These are phyloP conservation scores for Neoseiulus cucumeris DNA, from an alignment of 1,140 invertebrate species.

Conservation along the genomic window DNA sequence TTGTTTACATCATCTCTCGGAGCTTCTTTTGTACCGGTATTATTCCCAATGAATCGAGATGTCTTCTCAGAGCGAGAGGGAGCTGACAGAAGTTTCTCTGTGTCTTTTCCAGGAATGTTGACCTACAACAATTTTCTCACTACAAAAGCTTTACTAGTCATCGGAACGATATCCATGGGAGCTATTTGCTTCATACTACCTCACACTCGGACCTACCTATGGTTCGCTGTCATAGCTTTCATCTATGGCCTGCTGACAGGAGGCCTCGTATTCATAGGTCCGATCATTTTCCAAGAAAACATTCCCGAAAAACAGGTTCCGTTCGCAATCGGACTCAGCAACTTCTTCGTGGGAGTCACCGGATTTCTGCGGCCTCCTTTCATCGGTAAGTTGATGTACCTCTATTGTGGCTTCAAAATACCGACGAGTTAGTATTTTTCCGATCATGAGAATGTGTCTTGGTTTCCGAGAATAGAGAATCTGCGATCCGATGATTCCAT, in stretches of 20 bases:
- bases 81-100: too few species aligned
- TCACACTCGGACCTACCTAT: background rate
- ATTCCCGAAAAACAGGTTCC: constrained; percentile 13
- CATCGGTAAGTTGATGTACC: constrained; percentile 19
- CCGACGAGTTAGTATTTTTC: background rate
- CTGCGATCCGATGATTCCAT: background rate
- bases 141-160: constrained; percentile 12
- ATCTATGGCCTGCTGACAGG: constrained; percentile 14
- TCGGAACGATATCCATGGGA: constrained; percentile 14
- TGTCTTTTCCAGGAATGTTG: constrained; percentile 14
- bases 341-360: constrained; percentile 14
- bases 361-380: constrained; percentile 14
- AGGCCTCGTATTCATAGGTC: constrained; percentile 13
- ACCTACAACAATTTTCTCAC: constrained; percentile 15
- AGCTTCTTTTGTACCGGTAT: too few species aligned
- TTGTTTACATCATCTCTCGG: too few species aligned
- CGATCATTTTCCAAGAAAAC: constrained; percentile 15
- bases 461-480: background rate
- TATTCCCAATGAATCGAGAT: too few species aligned
- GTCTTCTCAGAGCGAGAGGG: too few species aligned
- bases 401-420: background rate
- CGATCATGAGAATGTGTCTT: background rate
- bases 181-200: constrained; percentile 14
- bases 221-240: constrained; percentile 11
- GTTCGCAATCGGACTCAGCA: constrained; percentile 16